These are phyloP conservation scores for Cephonodes hylas DNA, from an alignment of 2,888 invertebrate species.

Conservation along the genomic window DNA sequence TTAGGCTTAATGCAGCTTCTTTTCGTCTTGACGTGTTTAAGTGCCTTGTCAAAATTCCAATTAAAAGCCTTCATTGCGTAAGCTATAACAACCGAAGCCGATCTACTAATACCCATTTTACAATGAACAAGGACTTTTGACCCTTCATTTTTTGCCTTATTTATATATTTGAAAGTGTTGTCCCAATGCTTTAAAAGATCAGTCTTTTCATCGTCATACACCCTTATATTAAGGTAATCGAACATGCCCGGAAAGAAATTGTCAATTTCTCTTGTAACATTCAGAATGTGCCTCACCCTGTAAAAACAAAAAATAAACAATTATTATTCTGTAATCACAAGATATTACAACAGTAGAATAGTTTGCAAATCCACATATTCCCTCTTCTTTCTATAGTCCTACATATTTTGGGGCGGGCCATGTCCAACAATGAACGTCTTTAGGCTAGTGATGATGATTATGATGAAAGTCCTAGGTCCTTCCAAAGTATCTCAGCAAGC, in stretches of 20 bases:
- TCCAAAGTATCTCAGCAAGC: too few relatives aligned
- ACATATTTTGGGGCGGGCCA: too few relatives aligned
- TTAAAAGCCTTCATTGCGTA: conserved; percentile 99
- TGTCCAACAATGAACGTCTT: too few relatives aligned
- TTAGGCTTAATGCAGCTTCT: conserved; percentile 98
- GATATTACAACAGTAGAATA: background rate
- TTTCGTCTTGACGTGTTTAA: conserved; percentile 94
- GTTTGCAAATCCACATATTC: too few relatives aligned
- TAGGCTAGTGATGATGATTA: too few relatives aligned
- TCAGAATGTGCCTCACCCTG: conserved; percentile 97
- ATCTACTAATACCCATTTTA: conserved; percentile 99
- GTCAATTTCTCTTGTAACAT: conserved; percentile 99
- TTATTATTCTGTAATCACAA: conserved; percentile 12
- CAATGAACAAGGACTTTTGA: conserved; percentile 98
- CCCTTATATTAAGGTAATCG: conserved; percentile 97
- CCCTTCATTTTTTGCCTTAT: conserved; percentile 92
- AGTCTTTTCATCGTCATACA: conserved; percentile 98
- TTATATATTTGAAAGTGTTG: conserved; percentile 97
- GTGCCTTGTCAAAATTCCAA: conserved; percentile 94
- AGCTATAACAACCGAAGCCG: conserved; percentile 98
- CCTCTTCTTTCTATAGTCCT: too few relatives aligned
- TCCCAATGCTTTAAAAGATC: conserved; percentile 99
- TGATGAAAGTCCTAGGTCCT: too few relatives aligned
- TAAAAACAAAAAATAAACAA: conserved; percentile 51
- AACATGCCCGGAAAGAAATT: conserved; percentile 99